Conservation (phyloP, 1,140 invertebrate species). For the Calycopis cecrops region DNA sequence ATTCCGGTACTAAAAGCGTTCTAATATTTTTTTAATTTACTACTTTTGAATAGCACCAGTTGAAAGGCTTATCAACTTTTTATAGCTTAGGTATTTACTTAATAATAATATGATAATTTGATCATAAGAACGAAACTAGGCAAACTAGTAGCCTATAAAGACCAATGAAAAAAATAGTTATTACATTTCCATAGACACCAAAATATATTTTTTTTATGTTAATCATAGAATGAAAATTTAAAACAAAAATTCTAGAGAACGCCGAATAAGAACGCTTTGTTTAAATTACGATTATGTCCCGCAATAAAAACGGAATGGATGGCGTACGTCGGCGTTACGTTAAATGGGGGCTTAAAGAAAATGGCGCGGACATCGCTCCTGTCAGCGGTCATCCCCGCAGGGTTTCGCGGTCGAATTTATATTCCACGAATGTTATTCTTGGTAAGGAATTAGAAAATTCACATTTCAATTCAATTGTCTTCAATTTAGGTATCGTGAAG, state of each 20-base stretch:
- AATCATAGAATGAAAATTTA: background rate
- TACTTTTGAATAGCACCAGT: too few species aligned
- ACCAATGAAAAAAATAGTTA: too few species aligned
- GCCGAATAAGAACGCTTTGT: slow-evolving; percentile 1
- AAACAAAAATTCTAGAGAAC: background rate
- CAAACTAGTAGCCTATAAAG: too few species aligned
- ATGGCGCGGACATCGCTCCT: slow-evolving; percentile 28
- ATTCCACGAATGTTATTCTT: background rate
- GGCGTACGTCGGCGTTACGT: slow-evolving; percentile 32
- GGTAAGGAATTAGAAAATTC: too few species aligned
- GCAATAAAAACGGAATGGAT: slow-evolving; percentile 33
- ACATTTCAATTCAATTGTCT: too few species aligned
- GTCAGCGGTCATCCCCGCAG: slow-evolving; percentile 14
- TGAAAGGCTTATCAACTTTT: too few species aligned
- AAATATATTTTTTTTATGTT: background rate
- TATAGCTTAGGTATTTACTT: too few species aligned
- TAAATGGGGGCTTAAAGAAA: slow-evolving; percentile 36
- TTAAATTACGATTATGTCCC: slow-evolving; percentile 22
- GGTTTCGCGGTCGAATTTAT: background rate
- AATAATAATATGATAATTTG: too few species aligned
- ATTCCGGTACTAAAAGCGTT: too few species aligned
- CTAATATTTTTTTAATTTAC: too few species aligned
- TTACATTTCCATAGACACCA: background rate
- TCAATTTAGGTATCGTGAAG: too few species aligned
- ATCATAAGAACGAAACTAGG: too few species aligned